Base-by-base conservation (phyloP, 2,888 invertebrate genomes). In the Pristionchus fissidentatus region DNA sequence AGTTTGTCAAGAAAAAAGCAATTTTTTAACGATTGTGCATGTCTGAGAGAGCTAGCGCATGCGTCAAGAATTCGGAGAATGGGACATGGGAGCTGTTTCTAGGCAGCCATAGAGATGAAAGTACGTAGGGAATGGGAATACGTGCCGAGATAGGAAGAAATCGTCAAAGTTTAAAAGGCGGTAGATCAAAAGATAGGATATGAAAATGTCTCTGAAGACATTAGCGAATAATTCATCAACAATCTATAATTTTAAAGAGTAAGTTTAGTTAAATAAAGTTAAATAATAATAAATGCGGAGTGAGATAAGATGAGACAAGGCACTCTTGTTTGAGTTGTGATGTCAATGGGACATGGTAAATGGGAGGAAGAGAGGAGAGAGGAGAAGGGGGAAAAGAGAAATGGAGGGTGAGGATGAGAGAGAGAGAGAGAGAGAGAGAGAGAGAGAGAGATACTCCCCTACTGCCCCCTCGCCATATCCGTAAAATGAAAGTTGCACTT, bases 311-410 rank as follows among this genome's bases (percentile, higher is more conserved):
- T 66, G 66, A 29, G 22, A n/a, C n/a, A n/a, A n/a, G n/a, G n/a
- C n/a, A n/a, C n/a, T n/a, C n/a, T 22, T 35, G 66, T 38, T 35
- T 38, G 38, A 38, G 66, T 38, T 38, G 66, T 38, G 66, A n/a
- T n/a, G n/a, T n/a, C n/a, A 66, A 66, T 66, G 78, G 55, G 57
- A 55, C 35, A 78, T 78, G n/a, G 57, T 55, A 78, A 62, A 60
- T 80, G 46, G 62, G 26, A 26, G n/a, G 62, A 46, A 60, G 43
- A 22, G 22, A 41, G 41, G n/a, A 41, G 43, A 26, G 46, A 41
- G 73, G 29, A 55, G 38, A 22, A 29, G 41, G 46, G n/a, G 5
- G 32, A 32, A 43, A 80, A 29, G 43, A 41, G 55, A 80, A 60
- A 80, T 41, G 62, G 22, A 60, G 62, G 60, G 57, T 13, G 43